A percentile compares a stretch with the other conserved stretches of the same genome.
Conservation (phyloP, 2,113 vertebrate genomes). For the Piprites chloris region DNA sequence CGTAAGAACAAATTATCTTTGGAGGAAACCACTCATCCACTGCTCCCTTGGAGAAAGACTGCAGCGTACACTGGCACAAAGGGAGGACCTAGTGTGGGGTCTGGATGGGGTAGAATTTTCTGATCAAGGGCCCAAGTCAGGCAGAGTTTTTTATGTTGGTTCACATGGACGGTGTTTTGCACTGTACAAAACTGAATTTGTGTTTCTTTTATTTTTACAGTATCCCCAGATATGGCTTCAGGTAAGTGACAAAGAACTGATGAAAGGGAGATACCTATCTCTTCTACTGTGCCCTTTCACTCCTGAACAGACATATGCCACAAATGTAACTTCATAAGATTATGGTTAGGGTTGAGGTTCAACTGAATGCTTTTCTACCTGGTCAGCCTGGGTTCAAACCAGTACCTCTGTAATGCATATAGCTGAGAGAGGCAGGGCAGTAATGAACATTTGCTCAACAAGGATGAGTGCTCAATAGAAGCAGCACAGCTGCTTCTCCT, state of each 20-base stretch:
- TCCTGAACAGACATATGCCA: neutral
- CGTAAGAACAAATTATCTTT: neutral
- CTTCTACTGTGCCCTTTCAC: neutral
- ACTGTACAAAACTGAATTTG: neutral
- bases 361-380: neutral
- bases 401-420: neutral
- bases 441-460: neutral
- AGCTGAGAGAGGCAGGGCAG: neutral
- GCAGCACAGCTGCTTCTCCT: neutral
- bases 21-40: neutral
- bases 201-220: slow-evolving; percentile 26
- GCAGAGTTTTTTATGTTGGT: neutral
- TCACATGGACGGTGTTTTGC: neutral
- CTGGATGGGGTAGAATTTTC: neutral
- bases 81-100: neutral
- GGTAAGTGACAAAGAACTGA: neutral
- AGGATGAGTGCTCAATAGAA: neutral
- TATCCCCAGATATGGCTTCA: slow-evolving; percentile 36
- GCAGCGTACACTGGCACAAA: neutral
- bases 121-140: neutral
- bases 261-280: neutral
- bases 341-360: neutral
- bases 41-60: neutral
- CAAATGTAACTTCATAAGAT: neutral
- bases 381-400: neutral